phyloP scores from a whole-genome alignment of 1,140 invertebrate species.

The Helicoverpa armigera region DNA sequence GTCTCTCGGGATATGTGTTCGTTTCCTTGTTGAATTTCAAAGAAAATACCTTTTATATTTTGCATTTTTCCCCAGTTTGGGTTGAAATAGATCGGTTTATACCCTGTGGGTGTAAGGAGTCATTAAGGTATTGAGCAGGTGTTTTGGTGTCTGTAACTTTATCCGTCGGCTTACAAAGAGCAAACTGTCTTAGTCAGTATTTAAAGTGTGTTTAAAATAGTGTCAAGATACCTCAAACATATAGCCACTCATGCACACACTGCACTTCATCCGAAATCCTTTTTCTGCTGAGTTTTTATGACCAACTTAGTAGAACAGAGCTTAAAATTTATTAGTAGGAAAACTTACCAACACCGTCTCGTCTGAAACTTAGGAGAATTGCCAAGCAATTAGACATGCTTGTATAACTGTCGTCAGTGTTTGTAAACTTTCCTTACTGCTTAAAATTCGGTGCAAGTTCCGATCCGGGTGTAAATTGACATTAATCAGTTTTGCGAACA shows the following conservation, averaged over 20 bases:
- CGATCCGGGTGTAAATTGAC: conserved; percentile 16
- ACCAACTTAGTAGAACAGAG: neutral
- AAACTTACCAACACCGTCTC: neutral
- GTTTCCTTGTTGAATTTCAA: conserved; percentile 30
- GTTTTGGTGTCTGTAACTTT: neutral
- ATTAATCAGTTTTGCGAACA: conserved; percentile 20
- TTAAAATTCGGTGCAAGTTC: conserved; percentile 31
- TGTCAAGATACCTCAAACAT: too few relatives aligned
- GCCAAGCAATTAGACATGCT: conserved; percentile 12
- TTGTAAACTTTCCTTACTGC: conserved; percentile 5
- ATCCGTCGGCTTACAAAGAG: too few relatives aligned
- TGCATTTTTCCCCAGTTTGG: neutral
- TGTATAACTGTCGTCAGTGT: neutral
- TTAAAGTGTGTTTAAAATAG: too few relatives aligned
- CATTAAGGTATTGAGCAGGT: neutral
- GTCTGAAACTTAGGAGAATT: conserved; percentile 4
- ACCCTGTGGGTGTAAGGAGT: neutral
- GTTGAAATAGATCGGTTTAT: conserved; percentile 2
- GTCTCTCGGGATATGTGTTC: conserved; percentile 11
- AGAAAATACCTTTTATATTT: conserved; percentile 11
- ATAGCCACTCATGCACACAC: too few relatives aligned
- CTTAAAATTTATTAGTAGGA: conserved; percentile 1
- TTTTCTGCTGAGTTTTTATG: too few relatives aligned
- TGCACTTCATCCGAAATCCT: too few relatives aligned
- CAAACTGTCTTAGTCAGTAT: too few relatives aligned